Evolutionary conservation across 1,140 invertebrate genomes (phyloP), one percentile per base, ranked within the genome.

Genomic region (Drosophila kikkawai): DNA sequence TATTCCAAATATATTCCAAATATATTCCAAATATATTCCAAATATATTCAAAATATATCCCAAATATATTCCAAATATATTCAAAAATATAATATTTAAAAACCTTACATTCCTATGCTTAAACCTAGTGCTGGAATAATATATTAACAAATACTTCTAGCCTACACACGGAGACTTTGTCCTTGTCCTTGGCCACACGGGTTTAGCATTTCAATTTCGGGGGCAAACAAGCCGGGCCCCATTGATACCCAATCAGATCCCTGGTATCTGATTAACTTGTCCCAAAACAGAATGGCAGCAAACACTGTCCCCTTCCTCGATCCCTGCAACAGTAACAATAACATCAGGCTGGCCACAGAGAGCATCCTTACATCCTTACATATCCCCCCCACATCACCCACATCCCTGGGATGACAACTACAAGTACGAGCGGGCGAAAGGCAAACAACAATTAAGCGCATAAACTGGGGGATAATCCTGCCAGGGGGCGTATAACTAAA

Each of bases 361-460:
- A 51, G 39, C 29, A 56, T 7, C 29, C 22, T 39, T 15, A 11
- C 59, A 39, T 15, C 17, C 41, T 44, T 29, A 8, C 48, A 8
- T 36, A 32, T 50, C 50, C 12, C 9, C 26, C 26, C 22, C 1
- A 2, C 19, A 19, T 1, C 19, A 22, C 22, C 22, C 15, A 7
- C 29, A 17, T 13, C 50, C 41, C 50, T 5, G 32, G 17, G 13
- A 60, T 66, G 63, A 68, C 61, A 50, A 68, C 22, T 13, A 53
- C 65, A 39, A 51, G 36, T n/a, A 50, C 26, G 34, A 44, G 66
- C 36, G 41, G 48, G 57, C 32, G 59, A 69, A 85, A 68, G 75
- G 55, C 79, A 87, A 87, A 87, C 82, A 79, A 85, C 79, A 85
- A 85, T 85, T 85, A 85, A 79, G 82, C 58, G 75, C 82, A 82